phyloP scores from a whole-genome alignment of 2,888 invertebrate species.

The Yponomeuta sedellus region DNA sequence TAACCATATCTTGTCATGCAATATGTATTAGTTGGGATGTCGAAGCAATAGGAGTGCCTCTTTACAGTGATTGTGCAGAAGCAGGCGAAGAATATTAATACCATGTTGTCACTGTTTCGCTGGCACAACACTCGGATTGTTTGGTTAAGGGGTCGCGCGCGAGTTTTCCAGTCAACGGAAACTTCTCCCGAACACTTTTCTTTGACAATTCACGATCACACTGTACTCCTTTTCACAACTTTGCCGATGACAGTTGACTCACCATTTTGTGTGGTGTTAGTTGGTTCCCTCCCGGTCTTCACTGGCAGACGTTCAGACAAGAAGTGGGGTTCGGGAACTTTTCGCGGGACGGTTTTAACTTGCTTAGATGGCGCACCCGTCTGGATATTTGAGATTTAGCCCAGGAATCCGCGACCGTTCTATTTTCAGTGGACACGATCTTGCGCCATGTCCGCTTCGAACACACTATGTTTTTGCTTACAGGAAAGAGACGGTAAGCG shows the following conservation, averaged over 20 bases:
- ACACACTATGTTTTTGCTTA: constrained; percentile 33
- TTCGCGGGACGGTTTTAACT: constrained; percentile 84
- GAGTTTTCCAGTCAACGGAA: constrained; percentile 65
- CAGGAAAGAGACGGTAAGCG: constrained; percentile 49
- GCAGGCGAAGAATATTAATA: constrained; percentile 39
- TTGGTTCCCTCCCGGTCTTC: constrained; percentile 79
- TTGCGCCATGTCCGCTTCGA: constrained; percentile 48
- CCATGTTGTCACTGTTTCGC: constrained; percentile 36
- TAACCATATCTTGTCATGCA: constrained; percentile 41
- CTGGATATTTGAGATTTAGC: constrained; percentile 80
- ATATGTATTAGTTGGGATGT: constrained; percentile 40
- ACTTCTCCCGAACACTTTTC: constrained; percentile 54
- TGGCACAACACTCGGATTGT: constrained; percentile 53
- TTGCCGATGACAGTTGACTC: constrained; percentile 72
- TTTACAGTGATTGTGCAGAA: constrained; percentile 37
- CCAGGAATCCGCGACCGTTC: constrained; percentile 75
- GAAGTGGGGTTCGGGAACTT: constrained; percentile 84
- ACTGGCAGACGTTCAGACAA: constrained; percentile 85
- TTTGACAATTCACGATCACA: constrained; percentile 57
- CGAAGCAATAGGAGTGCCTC: constrained; percentile 39
- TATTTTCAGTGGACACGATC: constrained; percentile 68
- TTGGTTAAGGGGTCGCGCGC: constrained; percentile 30
- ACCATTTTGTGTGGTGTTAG: constrained; percentile 82
- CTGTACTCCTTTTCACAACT: constrained; percentile 66
- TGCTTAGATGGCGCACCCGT: constrained; percentile 83